These are phyloP conservation scores for Chesias legatella DNA, from an alignment of 2,888 invertebrate species.

Conservation along the genomic window DNA sequence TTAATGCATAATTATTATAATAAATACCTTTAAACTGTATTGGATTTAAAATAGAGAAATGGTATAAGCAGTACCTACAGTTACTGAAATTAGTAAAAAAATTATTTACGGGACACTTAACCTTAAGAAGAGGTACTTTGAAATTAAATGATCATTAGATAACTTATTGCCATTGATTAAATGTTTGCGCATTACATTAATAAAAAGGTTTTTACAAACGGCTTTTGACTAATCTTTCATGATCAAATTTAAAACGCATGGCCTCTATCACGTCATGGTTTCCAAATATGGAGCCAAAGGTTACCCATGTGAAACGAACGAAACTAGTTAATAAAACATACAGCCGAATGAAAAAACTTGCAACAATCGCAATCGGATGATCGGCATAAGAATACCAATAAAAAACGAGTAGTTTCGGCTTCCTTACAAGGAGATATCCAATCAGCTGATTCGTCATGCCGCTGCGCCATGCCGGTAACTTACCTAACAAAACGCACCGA, in stretches of 20 bases:
- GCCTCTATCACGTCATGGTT: conserved; percentile 14
- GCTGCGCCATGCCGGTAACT: conserved; percentile 39
- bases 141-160: no score
- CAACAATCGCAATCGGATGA: conserved; percentile 1
- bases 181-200: no score
- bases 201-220: conserved; percentile 2
- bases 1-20: no score
- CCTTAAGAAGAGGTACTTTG: no score
- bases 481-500: conserved; percentile 59
- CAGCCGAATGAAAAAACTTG: no score
- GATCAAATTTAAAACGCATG: conserved; percentile 11
- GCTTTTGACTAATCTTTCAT: conserved; percentile 6
- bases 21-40: no score
- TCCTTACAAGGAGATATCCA: conserved; percentile 16
- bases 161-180: not conserved
- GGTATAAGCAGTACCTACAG: no score
- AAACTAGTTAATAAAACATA: not conserved
- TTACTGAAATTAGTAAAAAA: no score
- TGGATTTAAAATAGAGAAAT: no score
- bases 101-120: no score
- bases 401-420: conserved; percentile 10
- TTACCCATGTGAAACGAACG: conserved; percentile 8
- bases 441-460: conserved; percentile 47
- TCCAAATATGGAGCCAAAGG: conserved; percentile 17
- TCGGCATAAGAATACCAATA: conserved; percentile 2